Evolutionary conservation across 2,113 vertebrate species (phyloP), one percentile per base, ranked within the genome.

Genomic region (Silurus glanis): DNA sequence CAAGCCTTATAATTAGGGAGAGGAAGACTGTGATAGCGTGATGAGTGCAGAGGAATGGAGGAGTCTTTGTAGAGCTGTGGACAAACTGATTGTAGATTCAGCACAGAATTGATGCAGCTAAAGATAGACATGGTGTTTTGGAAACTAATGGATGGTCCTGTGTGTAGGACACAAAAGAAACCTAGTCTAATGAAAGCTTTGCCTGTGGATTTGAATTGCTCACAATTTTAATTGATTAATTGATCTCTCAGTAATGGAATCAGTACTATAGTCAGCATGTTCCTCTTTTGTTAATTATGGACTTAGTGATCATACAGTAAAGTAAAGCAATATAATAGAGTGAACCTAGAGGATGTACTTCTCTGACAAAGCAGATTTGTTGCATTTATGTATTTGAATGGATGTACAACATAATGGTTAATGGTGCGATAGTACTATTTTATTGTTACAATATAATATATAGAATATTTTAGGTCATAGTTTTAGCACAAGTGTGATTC

Each of bases 1-100:
- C 28, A 67, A 85, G 76, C 23, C 72, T 61, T 83, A 17, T 83
- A 78, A 86, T 86, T 87, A 87, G 37, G 37, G 59, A 25, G 78
- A 23, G 55, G 78, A 86, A 51, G 61, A 83, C 21, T 1, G 72
- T 87, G 80, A 76, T 83, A 75, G 47, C 69, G 83, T 17, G 19
- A 64, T 86, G 79, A 21, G 45, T 62, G 12, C 16, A 14, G 51
- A 80, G 62, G 62, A 85, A 58, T 37, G 53, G 6, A 23, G 23
- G 49, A 28, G 62, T 45, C 14, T 61, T 66, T 25, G 74, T 45
- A 47, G 49, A 69, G 47, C 62, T 64, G 53, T 28, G 14, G 66
- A 59, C 28, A 47, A 53, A 58, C 10, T 61, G 53, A 5, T 37
- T 58, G 82, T 47, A 45, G n/a, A 19, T 71, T 56, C 62, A 58